Evolutionary conservation across 2,888 invertebrate genomes (phyloP).

Genomic region (Disparrhopalites patrizii): DNA sequence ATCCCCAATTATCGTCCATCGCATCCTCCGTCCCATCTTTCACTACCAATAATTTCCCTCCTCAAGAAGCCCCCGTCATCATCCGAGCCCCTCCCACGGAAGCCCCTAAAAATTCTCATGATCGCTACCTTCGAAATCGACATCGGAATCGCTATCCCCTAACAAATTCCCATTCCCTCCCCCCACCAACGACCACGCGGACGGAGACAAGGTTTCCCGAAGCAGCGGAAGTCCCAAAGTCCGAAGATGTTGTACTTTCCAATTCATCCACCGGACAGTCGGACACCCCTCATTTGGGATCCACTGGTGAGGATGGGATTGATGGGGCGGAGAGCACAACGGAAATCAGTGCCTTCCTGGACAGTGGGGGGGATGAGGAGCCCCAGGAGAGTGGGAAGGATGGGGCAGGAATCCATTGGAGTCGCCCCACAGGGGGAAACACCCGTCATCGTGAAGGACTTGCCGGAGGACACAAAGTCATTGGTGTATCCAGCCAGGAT

Average conservation of each 20-base stretch:
- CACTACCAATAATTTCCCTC: background rate
- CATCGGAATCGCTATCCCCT: conserved; percentile 38
- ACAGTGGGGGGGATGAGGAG: background rate
- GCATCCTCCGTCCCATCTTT: background rate
- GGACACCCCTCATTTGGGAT: background rate
- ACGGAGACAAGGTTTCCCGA: background rate
- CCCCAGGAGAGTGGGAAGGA: background rate
- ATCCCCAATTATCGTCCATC: background rate
- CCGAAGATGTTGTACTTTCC: background rate
- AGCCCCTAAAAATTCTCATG: conserved; percentile 6
- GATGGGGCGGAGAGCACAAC: background rate
- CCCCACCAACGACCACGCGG: conserved; percentile 20
- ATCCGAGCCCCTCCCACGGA: conserved; percentile 24
- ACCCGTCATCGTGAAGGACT: background rate
- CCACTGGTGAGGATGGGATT: background rate
- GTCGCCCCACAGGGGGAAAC: background rate
- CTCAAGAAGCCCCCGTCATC: conserved; percentile 12
- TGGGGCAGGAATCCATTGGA: background rate
- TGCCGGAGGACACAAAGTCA: conserved; percentile 9
- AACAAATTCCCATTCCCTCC: conserved; percentile 36
- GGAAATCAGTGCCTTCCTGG: background rate
- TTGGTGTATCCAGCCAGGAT: background rate
- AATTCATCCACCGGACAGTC: background rate
- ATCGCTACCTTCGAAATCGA: conserved; percentile 25
- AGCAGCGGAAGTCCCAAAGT: background rate